phyloP scores from a whole-genome alignment of 2,797 vertebrate genomes.

The Limnodromus scolopaceus region DNA sequence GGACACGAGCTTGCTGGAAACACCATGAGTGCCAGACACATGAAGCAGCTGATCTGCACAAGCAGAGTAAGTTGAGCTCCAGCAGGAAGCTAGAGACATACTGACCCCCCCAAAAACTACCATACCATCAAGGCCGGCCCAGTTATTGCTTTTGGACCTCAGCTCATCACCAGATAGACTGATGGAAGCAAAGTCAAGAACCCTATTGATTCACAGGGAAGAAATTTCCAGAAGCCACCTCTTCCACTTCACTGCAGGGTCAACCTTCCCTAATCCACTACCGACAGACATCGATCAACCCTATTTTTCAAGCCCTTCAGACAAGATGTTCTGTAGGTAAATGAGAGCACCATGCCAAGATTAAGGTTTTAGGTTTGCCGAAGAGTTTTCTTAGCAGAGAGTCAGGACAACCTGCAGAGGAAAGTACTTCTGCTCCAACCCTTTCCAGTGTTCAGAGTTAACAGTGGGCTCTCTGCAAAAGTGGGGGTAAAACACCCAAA shows the following conservation, averaged over 20 bases:
- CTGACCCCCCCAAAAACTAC: neutral
- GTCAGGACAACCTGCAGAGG: neutral
- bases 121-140: neutral
- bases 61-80: neutral
- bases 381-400: neutral
- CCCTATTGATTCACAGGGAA: neutral
- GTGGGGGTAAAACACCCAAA: neutral
- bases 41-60: neutral
- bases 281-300: fast-evolving
- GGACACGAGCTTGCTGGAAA: fast-evolving
- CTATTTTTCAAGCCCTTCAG: neutral
- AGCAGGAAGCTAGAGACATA: neutral
- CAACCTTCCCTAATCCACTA: neutral
- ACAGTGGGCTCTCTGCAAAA: neutral
- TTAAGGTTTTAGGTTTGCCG: neutral
- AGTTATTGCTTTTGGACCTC: neutral
- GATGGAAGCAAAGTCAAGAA: neutral
- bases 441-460: neutral
- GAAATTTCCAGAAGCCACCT: neutral
- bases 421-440: neutral
- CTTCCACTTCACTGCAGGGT: neutral
- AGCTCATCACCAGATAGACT: no score
- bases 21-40: fast-evolving
- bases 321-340: neutral
- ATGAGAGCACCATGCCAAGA: neutral